These are phyloP conservation scores for Cyanoramphus novaezelandiae DNA, from an alignment of 2,113 vertebrate species.

Conservation along the genomic window DNA sequence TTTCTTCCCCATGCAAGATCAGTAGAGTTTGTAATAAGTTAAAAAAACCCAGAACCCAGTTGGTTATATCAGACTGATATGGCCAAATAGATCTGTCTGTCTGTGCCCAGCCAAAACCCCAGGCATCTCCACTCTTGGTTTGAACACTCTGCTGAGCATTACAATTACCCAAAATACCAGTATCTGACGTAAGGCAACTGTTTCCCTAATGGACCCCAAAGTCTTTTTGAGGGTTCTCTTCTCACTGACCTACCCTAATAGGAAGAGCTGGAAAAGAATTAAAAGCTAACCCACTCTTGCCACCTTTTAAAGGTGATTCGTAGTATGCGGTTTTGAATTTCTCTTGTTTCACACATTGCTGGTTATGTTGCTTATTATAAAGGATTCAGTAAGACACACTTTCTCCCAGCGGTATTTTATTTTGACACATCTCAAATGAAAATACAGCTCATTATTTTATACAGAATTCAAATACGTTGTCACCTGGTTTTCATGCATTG, in stretches of 20 bases:
- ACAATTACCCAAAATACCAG: not conserved
- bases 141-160: not conserved
- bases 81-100: not conserved
- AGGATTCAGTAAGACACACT: conserved; percentile 57
- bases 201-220: not conserved
- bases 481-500: conserved; percentile 57
- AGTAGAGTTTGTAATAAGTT: not conserved
- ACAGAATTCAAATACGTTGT: conserved; percentile 53
- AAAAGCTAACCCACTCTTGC: not conserved
- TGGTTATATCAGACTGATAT: not conserved
- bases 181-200: not conserved
- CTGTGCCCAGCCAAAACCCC: not conserved
- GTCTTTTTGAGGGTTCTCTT: not conserved
- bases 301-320: conserved; percentile 33
- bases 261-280: not conserved
- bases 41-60: not conserved
- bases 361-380: conserved; percentile 65
- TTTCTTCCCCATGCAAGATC: not conserved
- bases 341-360: conserved; percentile 70
- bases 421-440: conserved; percentile 71
- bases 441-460: conserved; percentile 68
- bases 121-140: not conserved
- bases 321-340: conserved; percentile 9
- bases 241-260: not conserved
- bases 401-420: conserved; percentile 67